A percentile compares a stretch with the other conserved stretches of the same genome.
These are phyloP conservation scores for Megaceryle torquata DNA, from an alignment of 2,113 vertebrate genomes.

Conservation along the genomic window DNA sequence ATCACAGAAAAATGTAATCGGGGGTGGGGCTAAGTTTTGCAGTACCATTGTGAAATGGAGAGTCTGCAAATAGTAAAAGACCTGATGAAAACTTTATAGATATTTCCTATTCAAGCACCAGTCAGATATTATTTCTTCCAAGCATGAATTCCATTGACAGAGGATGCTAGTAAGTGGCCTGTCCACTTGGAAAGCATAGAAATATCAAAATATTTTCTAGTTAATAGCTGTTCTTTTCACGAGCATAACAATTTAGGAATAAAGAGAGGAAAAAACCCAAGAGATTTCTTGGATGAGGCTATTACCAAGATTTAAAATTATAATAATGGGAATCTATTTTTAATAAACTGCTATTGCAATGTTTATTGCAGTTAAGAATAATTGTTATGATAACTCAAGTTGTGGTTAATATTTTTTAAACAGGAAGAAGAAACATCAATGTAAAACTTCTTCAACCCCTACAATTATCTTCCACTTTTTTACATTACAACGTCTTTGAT, in stretches of 20 bases:
- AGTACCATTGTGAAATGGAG: not conserved
- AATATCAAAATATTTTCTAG: slow-evolving; percentile 14
- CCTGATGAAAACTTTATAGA: not conserved
- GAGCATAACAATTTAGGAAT: not conserved
- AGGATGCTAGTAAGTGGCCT: not conserved
- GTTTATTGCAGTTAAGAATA: slow-evolving; percentile 41
- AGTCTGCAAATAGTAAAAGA: not conserved
- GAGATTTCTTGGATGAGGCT: slow-evolving; percentile 5
- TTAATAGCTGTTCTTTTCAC: slow-evolving; percentile 5
- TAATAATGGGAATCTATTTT: slow-evolving; percentile 39
- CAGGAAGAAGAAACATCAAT: not conserved
- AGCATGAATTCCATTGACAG: not conserved
- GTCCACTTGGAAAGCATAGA: not conserved
- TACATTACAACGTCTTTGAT: not conserved
- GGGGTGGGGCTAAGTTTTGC: not conserved
- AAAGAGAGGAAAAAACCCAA: slow-evolving; percentile 13
- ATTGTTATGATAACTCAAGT: slow-evolving; percentile 49
- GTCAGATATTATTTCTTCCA: not conserved
- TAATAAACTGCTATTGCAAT: slow-evolving; percentile 37
- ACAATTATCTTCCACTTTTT: not conserved
- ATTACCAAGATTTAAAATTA: slow-evolving; percentile 52
- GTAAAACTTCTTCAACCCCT: not conserved
- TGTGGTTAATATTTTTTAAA: slow-evolving; percentile 32
- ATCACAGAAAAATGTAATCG: not conserved
- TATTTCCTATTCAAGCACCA: not conserved